Conservation (phyloP, 2,888 invertebrate genomes). For the Drosophila pseudotalamancana region DNA sequence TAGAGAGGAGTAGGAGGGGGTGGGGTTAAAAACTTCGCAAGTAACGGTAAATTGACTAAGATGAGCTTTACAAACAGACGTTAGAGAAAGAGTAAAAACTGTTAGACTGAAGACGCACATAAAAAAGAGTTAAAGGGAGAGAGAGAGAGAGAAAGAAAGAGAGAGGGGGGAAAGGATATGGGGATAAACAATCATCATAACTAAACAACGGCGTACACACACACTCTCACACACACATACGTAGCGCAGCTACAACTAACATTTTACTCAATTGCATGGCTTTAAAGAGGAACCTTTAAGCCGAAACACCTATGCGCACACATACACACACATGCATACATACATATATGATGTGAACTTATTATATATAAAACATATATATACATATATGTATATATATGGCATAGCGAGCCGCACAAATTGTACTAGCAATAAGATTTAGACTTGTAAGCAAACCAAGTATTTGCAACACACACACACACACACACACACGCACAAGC, state of each 20-base stretch:
- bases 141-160: neutral
- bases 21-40: too few species aligned
- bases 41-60: neutral
- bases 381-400: constrained; percentile 23
- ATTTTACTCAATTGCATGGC: too few species aligned
- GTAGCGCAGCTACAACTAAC: neutral
- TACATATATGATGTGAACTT: constrained; percentile 20
- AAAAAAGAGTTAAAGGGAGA: neutral
- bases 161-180: neutral
- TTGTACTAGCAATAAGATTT: constrained; percentile 34
- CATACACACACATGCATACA: constrained; percentile 2
- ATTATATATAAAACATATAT: constrained; percentile 13
- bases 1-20: neutral
- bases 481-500: constrained; percentile 4
- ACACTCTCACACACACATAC: neutral
- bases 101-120: neutral
- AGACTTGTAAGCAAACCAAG: constrained; percentile 13
- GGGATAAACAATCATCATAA: neutral
- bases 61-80: neutral
- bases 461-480: constrained; percentile 1
- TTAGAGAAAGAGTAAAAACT: neutral
- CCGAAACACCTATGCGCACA: constrained; percentile 4
- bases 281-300: neutral
- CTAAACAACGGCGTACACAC: neutral
- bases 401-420: constrained; percentile 4